Evolutionary conservation across 2,888 invertebrate genomes (phyloP).

Genomic region (Venusia cambrica): DNA sequence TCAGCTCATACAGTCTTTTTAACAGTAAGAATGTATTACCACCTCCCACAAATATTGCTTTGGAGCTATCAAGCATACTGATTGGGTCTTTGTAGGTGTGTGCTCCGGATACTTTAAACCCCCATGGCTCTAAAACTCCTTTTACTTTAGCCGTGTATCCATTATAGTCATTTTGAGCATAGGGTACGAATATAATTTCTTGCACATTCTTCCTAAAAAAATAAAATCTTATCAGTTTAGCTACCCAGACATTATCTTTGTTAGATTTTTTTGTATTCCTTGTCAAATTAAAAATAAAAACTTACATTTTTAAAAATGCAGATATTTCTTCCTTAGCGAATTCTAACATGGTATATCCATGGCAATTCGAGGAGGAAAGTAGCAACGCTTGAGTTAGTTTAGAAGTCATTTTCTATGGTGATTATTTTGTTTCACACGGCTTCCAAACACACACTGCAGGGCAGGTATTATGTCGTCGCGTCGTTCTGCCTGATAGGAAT

Average conservation of each 20-base stretch:
- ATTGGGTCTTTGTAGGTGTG: slow-evolving; percentile 81
- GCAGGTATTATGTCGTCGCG: too few species aligned
- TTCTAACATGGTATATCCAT: slow-evolving; percentile 84
- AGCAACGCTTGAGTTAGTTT: slow-evolving; percentile 78
- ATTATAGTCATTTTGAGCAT: slow-evolving; percentile 85
- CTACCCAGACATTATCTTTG: too few species aligned
- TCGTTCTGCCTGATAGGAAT: too few species aligned
- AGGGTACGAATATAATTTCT: slow-evolving; percentile 87
- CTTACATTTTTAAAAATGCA: slow-evolving; percentile 82
- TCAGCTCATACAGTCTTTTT: slow-evolving; percentile 85
- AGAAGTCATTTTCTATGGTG: slow-evolving; percentile 24
- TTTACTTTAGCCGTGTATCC: slow-evolving; percentile 83
- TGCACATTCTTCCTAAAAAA: slow-evolving; percentile 83
- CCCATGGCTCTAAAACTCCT: slow-evolving; percentile 83
- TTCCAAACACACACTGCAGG: too few species aligned
- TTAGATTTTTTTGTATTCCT: too few species aligned
- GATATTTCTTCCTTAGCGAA: slow-evolving; percentile 84
- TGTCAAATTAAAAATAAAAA: too few species aligned
- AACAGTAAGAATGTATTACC: slow-evolving; percentile 90
- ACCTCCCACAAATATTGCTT: slow-evolving; percentile 89
- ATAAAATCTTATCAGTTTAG: too few species aligned
- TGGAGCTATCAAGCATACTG: slow-evolving; percentile 79
- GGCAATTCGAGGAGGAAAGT: slow-evolving; percentile 85
- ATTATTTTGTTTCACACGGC: too few species aligned
- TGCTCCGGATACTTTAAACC: slow-evolving; percentile 83